Base-by-base conservation (phyloP, 1,140 invertebrate genomes). In the Drosophila pseudoananassae region DNA sequence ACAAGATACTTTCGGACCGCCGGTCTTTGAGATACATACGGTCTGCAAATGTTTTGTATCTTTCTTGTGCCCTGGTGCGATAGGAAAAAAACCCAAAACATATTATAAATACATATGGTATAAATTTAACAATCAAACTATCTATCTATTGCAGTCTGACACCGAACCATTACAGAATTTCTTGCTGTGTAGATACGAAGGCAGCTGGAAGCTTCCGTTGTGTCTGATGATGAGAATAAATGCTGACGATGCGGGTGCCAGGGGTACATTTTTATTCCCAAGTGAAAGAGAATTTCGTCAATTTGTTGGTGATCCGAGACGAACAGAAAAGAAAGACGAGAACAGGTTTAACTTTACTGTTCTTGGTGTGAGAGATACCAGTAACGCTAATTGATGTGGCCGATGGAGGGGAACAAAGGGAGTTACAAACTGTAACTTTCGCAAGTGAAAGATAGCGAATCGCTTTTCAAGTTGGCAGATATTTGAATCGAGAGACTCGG, bases 341-440 rank as follows among this genome's bases (percentile, higher is more conserved):
- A 85, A 87, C 81, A 75, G 81, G 81, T 87, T 87, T 87, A 54
- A 75, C 78, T 87, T 81, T 49, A 78, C 78, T 56, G 82, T 85
- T 77, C 70, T 80, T 50, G 43, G 60, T 66, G 57, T 65, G 68
- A 46, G 71, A 45, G 33, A 36, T 36, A 12, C 56, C 25, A 85
- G 74, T 68, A 77, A 61, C 81, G 73, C 70, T 85, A 87, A 85
- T 85, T 85, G 51, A 58, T 77, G 81, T 81, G 81, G 76, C 73
- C 76, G n/a, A 25, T 46, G 33, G 9, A 46, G 20, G 38, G 36
- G 3, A 10, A 46, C 40, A 46, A 46, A 54, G 43, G 45, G 9
- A 46, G 23, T 47, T 2, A 15, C 3, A 43, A 85, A 82, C 78
- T 87, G 77, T 64, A 87, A 85, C 82, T 87, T 75, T 87, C 64